Base-by-base conservation (phyloP, 2,888 invertebrate genomes). In the Chironomus tentans region DNA sequence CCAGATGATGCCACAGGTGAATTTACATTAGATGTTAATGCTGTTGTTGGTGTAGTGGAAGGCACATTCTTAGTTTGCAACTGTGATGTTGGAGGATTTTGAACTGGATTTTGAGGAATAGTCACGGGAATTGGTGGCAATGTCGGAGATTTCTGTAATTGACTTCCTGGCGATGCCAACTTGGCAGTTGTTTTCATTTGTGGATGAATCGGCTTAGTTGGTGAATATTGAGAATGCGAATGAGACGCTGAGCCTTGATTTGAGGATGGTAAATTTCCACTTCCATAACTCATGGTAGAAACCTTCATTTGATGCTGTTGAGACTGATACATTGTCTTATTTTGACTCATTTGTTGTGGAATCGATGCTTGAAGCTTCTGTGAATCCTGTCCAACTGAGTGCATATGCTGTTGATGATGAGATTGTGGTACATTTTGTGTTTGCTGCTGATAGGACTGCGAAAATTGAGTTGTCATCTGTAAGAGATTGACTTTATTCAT, bases 151-250 rank as follows among this genome's bases (percentile, higher is more conserved):
- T 38, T 75, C 13, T 75, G 74, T 15, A 68, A 76, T 76, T 76
- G 76, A 50, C 76, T 69, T 28, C 76, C 69, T 7, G 76, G 76
- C 21, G 76, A 56, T 68, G 69, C 69, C 50, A 76, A 13, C 48
- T 76, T 76, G 12, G 56, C 61, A 4, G 76, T 76, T 4, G 56
- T 76, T 28, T 76, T 76, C 69, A 76, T 24, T 28, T 76, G 76
- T 22, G 76, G 76, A 69, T 76, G 76, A 28, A 21, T 56, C 12
- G 76, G 61, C 56, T 69, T 68, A 5, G 76, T 13, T 12, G 76
- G 68, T 47, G 74, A 50, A 69, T 50, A 76, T 69, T 76, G 69
- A 50, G 38, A 38, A 28, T 28, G 28, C 5, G 28, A 28, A 28
- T 24, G 22, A 1, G 28, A 28, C 28, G 10, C 10, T 38, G 38